Evolutionary conservation across 53 echinoderm and acorn worm species (phyloP).

Genomic region (Apostichopus leukothele): DNA sequence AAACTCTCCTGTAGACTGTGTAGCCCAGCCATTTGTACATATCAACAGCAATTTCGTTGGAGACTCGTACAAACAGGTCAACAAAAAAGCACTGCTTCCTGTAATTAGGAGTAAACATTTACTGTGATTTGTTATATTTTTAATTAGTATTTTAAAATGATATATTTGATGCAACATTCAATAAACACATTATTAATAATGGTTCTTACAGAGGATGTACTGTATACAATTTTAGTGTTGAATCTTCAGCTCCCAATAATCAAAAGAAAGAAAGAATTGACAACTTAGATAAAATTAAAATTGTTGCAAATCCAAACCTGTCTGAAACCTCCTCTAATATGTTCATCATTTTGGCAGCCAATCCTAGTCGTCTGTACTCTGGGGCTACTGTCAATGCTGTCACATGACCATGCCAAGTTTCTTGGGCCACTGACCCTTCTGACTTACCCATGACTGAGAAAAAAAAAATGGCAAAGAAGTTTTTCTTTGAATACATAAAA

Average conservation of each 20-base stretch:
- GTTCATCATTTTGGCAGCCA: constrained; percentile 95
- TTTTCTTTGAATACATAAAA: no score
- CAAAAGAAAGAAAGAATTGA: no score
- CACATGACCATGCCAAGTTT: constrained; percentile 99
- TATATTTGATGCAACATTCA: no score
- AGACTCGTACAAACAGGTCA: constrained; percentile 94
- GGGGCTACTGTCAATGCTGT: constrained; percentile 96
- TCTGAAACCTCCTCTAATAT: constrained; percentile 91
- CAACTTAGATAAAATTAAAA: not conserved
- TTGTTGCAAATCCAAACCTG: constrained; percentile 52
- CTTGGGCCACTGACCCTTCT: constrained; percentile 87
- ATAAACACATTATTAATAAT: no score
- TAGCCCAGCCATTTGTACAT: constrained; percentile 95
- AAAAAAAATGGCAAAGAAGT: not conserved
- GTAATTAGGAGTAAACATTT: not conserved
- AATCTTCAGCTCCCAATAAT: no score
- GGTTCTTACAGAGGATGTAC: no score
- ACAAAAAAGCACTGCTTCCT: constrained; percentile 97
- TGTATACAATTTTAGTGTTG: no score
- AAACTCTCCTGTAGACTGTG: constrained; percentile 90
- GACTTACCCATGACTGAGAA: constrained; percentile 92
- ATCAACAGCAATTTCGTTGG: constrained; percentile 87
- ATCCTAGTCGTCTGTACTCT: constrained; percentile 86
- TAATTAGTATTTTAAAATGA: no score
- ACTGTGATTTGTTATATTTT: not conserved